Evolutionary conservation across 2,797 vertebrate genomes (phyloP).

Genomic region (Gephyroberyx darwinii): DNA sequence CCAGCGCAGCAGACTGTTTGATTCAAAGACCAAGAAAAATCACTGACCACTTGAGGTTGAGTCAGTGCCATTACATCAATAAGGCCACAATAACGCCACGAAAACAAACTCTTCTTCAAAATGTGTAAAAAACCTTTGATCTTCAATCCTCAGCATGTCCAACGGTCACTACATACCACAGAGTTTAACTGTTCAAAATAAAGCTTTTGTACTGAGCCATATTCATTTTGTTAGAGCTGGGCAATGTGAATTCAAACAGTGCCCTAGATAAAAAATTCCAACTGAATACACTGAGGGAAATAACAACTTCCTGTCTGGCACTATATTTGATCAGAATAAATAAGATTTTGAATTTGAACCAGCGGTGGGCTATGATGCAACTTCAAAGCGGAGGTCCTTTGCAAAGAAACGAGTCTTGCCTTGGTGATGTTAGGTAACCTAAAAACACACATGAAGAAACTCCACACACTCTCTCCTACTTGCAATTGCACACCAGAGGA

Average conservation of each 20-base stretch:
- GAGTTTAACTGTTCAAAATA: neutral
- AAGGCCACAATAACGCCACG: neutral
- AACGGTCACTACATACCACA: neutral
- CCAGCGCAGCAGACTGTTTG: conserved; percentile 1
- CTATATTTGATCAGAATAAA: no score
- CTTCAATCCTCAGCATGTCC: neutral
- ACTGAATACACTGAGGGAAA: no score
- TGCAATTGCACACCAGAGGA: no score
- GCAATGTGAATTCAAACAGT: neutral
- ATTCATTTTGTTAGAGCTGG: neutral
- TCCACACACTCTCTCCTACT: no score
- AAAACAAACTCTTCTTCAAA: neutral
- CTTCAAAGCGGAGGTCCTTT: no score
- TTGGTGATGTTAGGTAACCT: no score
- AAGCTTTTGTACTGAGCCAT: neutral
- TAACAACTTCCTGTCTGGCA: no score
- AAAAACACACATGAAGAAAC: no score
- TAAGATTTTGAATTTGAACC: no score
- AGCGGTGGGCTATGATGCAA: no score
- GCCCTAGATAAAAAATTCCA: no score
- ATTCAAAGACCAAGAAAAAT: neutral
- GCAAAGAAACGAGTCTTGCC: no score
- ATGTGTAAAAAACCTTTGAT: neutral
- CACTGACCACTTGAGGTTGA: neutral
- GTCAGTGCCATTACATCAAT: neutral